Evolutionary conservation across 1,140 invertebrate species (phyloP).

Genomic region (Homarus americanus): DNA sequence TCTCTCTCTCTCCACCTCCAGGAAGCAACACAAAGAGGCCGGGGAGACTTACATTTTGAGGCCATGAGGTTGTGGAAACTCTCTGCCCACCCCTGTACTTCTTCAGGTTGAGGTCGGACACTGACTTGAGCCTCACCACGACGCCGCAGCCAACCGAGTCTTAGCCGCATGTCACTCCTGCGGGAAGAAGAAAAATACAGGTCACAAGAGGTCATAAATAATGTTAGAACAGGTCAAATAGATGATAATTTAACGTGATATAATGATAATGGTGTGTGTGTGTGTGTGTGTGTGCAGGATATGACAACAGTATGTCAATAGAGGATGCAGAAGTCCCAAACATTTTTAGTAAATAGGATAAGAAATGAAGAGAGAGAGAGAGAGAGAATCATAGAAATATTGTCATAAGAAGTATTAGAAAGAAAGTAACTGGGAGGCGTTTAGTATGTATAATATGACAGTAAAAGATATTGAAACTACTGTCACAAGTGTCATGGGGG

Average conservation of each 20-base stretch:
- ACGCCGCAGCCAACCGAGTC: slow-evolving; percentile 62
- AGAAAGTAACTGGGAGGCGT: too few relatives aligned
- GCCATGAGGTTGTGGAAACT: slow-evolving; percentile 80
- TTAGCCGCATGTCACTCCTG: slow-evolving; percentile 73
- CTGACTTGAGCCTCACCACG: slow-evolving; percentile 46
- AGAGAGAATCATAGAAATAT: too few relatives aligned
- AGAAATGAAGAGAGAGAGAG: too few relatives aligned
- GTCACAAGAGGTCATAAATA: neutral
- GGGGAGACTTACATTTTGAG: slow-evolving; percentile 80
- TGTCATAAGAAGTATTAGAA: too few relatives aligned
- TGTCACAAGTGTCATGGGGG: too few relatives aligned
- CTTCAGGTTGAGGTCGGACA: slow-evolving; percentile 79
- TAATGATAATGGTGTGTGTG: neutral
- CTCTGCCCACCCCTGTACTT: slow-evolving; percentile 80
- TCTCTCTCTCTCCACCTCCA: slow-evolving; percentile 5
- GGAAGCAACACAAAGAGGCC: too few relatives aligned
- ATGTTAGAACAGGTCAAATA: too few relatives aligned
- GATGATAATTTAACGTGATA: neutral
- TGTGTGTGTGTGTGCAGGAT: neutral
- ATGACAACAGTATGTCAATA: too few relatives aligned
- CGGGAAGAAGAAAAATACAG: neutral
- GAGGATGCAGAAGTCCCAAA: too few relatives aligned
- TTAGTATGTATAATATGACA: too few relatives aligned
- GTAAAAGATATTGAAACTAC: too few relatives aligned
- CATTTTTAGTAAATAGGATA: too few relatives aligned